Percentiles rank a stretch among this genome's conserved stretches.
Evolutionary conservation across 2,888 invertebrate genomes (phyloP).

Genomic region (Epinotia ramella): DNA sequence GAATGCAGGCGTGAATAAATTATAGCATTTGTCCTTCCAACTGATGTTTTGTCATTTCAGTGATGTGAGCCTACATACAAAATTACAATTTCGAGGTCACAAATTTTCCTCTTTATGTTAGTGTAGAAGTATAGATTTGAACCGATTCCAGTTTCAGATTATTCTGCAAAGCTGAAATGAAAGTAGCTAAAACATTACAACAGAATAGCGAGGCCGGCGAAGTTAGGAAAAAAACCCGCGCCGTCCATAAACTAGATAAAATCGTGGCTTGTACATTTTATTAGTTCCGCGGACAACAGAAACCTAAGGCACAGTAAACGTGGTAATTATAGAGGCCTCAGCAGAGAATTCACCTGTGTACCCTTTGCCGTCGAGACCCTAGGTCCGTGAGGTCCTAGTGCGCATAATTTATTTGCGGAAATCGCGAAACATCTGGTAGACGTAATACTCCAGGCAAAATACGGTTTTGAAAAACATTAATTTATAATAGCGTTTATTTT

Average conservation of each 20-base stretch:
- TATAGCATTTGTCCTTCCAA: too few relatives aligned
- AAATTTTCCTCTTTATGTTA: neutral
- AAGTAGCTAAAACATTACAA: slow-evolving; percentile 27
- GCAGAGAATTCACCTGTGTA: too few relatives aligned
- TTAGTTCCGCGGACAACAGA: neutral
- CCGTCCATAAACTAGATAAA: neutral
- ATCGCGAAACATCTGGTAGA: too few relatives aligned
- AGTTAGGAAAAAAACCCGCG: slow-evolving; percentile 24
- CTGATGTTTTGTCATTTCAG: too few relatives aligned
- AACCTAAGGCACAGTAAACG: neutral
- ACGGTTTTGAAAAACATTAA: too few relatives aligned
- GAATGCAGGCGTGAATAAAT: too few relatives aligned
- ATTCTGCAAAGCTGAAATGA: slow-evolving; percentile 23
- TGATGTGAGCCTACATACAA: neutral
- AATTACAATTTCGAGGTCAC: neutral
- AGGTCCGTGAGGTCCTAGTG: too few relatives aligned
- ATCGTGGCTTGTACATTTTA: neutral
- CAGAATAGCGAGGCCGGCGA: slow-evolving; percentile 7
- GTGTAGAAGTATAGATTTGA: neutral
- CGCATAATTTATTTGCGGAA: too few relatives aligned
- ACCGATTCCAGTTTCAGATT: slow-evolving; percentile 3
- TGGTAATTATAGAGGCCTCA: too few relatives aligned
- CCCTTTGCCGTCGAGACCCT: too few relatives aligned
- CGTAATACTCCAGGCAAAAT: too few relatives aligned
- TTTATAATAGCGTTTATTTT: too few relatives aligned